Conservation (phyloP, 64 coral and sea anemone genomes). For the Actinia equina region DNA sequence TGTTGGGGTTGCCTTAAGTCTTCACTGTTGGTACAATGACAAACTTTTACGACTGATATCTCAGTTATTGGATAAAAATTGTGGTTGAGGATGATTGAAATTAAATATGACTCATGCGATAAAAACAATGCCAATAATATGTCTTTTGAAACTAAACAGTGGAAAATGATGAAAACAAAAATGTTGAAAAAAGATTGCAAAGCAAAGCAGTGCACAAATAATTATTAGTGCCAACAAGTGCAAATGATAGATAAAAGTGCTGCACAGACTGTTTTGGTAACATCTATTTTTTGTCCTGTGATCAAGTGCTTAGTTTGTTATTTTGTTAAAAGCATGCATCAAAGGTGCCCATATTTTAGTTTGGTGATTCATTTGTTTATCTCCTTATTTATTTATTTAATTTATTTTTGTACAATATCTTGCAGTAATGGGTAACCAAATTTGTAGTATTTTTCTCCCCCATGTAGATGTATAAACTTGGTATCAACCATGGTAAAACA, state of each 20-base stretch:
- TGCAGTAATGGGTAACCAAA: too few species aligned
- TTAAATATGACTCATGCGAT: neutral
- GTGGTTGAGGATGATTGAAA: neutral
- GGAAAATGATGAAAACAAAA: neutral
- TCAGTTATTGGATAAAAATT: neutral
- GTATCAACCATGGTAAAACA: too few species aligned
- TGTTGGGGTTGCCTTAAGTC: conserved; percentile 79
- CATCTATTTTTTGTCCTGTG: too few species aligned
- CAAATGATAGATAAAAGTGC: neutral
- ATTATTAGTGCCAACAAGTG: neutral
- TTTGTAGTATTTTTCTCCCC: too few species aligned
- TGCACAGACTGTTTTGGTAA: too few species aligned
- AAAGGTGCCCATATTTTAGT: too few species aligned
- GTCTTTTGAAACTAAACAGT: neutral
- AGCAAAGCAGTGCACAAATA: neutral
- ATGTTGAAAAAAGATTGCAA: neutral
- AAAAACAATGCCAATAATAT: neutral
- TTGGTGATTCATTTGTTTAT: too few species aligned
- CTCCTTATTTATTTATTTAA: too few species aligned
- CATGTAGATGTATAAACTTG: too few species aligned
- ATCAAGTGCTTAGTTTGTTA: too few species aligned
- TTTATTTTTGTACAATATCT: too few species aligned
- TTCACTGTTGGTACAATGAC: conserved; percentile 82
- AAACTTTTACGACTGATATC: neutral
- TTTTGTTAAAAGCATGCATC: too few species aligned